Conservation (phyloP, 1,140 invertebrate genomes). For the Sarcophaga bullata region DNA sequence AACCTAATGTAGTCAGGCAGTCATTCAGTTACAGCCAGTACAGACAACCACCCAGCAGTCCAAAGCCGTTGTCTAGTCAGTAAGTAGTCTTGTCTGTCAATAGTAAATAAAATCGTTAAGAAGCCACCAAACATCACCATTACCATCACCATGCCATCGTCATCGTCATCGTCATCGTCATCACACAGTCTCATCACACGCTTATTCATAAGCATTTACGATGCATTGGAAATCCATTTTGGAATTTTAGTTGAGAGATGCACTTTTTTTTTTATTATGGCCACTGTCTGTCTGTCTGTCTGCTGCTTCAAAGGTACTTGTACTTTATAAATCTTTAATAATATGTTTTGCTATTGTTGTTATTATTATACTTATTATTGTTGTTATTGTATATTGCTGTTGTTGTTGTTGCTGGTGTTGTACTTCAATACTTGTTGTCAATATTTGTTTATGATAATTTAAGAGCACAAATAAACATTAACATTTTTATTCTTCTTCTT, state of each 20-base stretch:
- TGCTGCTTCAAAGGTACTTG: not conserved
- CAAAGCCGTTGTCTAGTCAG: no score
- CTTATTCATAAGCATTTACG: not conserved
- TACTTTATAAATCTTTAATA: not conserved
- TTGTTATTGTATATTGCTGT: no score
- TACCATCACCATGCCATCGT: no score
- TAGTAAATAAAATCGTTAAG: not conserved
- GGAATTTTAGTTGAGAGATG: constrained; percentile 3
- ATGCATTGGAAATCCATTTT: not conserved
- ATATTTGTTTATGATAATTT: constrained; percentile 38
- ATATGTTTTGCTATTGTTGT: not conserved
- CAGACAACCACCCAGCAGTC: no score
- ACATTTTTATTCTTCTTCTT: not conserved
- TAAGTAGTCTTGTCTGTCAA: not conserved
- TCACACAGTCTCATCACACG: not conserved
- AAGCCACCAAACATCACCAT: not conserved
- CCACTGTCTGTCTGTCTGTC: not conserved
- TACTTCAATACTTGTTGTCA: not conserved
- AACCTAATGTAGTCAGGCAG: constrained; percentile 5
- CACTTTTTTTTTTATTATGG: not conserved
- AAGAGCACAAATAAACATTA: constrained; percentile 33
- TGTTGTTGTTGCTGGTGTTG: no score
- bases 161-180: no score
- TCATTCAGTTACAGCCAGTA: not conserved
- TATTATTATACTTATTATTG: no score